phyloP scores from a whole-genome alignment of 2,888 invertebrate species.

The Drosophila anomalipes region DNA sequence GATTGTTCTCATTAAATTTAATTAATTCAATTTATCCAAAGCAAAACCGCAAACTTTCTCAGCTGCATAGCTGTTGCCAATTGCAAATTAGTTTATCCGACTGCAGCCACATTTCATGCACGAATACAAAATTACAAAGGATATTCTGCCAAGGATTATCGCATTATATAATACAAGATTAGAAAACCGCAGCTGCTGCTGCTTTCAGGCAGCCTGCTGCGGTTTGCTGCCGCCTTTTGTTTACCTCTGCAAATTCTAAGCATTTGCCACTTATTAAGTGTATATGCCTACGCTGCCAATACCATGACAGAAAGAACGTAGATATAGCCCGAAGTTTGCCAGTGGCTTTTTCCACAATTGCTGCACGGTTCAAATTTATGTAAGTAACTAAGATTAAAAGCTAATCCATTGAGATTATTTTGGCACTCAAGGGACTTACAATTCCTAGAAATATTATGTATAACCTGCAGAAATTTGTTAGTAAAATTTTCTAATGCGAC shows the following conservation, averaged over 20 bases:
- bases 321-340: background rate
- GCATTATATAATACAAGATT: conserved; percentile 45
- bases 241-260: conserved; percentile 25
- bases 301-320: conserved; percentile 3
- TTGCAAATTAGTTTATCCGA: conserved; percentile 72
- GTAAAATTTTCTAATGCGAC: background rate
- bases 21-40: conserved; percentile 14
- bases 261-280: conserved; percentile 32
- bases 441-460: background rate
- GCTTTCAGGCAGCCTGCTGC: conserved; percentile 19
- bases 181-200: conserved; percentile 36
- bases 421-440: background rate
- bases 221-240: conserved; percentile 36
- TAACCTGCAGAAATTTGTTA: background rate
- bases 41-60: conserved; percentile 47
- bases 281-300: conserved; percentile 1
- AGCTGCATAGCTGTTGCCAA: conserved; percentile 39
- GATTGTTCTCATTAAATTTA: conserved; percentile 1
- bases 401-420: background rate
- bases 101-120: conserved; percentile 70
- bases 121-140: conserved; percentile 25
- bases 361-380: background rate
- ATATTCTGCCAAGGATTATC: conserved; percentile 20
- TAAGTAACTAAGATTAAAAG: background rate
- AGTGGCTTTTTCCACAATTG: background rate